Percentiles rank a stretch among this genome's conserved stretches.
Conservation (phyloP, 2,888 invertebrate species). For the Napeogenes sylphis region DNA sequence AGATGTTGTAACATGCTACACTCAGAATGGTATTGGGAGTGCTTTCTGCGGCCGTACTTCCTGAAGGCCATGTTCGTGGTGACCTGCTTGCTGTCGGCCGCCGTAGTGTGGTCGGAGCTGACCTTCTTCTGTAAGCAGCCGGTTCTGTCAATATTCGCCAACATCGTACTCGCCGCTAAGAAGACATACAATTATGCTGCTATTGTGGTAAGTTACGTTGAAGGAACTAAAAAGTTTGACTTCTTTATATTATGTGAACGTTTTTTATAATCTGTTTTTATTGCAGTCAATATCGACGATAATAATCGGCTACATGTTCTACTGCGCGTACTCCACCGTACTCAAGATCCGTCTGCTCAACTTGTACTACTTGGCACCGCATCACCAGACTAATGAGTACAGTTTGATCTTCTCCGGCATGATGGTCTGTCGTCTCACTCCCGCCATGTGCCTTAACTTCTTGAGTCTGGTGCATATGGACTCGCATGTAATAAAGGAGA, state of each 20-base stretch:
- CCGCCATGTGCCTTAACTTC: slow-evolving; percentile 99
- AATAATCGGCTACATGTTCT: slow-evolving; percentile 95
- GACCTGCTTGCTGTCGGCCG: slow-evolving; percentile 87
- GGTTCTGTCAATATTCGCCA: slow-evolving; percentile 97
- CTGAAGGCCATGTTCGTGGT: slow-evolving; percentile 84
- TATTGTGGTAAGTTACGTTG: slow-evolving; percentile 86
- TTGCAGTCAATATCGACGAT: slow-evolving; percentile 90
- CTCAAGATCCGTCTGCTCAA: slow-evolving; percentile 97
- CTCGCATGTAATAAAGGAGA: slow-evolving; percentile 91
- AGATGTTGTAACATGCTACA: no score
- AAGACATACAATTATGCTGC: slow-evolving; percentile 92
- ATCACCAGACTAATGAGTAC: slow-evolving; percentile 99
- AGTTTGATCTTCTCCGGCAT: slow-evolving; percentile 99
- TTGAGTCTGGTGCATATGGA: slow-evolving; percentile 98
- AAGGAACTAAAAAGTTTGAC: not conserved
- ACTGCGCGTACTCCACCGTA: slow-evolving; percentile 98
- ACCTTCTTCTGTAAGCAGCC: slow-evolving; percentile 97
- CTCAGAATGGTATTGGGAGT: slow-evolving; percentile 98
- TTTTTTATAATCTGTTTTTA: not conserved
- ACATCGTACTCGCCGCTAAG: slow-evolving; percentile 90
- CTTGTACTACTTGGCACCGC: slow-evolving; percentile 96
- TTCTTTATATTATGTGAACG: no score
- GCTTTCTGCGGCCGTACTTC: slow-evolving; percentile 86
- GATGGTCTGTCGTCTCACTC: slow-evolving; percentile 97
- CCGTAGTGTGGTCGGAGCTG: slow-evolving; percentile 99